A percentile compares a stretch with the other conserved stretches of the same genome.
Evolutionary conservation across 2,888 invertebrate species (phyloP).

Genomic region (Nineta flava): DNA sequence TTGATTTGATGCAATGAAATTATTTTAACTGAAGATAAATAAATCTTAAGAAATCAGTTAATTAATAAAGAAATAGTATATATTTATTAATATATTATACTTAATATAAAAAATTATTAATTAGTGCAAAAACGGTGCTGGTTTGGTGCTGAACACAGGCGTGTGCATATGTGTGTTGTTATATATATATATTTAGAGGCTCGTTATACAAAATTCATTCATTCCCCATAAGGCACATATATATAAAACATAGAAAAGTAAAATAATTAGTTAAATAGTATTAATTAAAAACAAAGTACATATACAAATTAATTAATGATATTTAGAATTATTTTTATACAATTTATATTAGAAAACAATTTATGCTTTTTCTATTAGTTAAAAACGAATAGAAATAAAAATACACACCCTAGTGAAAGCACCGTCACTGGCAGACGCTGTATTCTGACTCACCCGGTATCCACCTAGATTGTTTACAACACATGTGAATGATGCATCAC

Average conservation of each 20-base stretch:
- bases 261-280: neutral
- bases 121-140: conserved; percentile 1
- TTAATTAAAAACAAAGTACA: neutral
- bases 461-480: conserved; percentile 68
- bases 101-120: too few relatives aligned
- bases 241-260: neutral
- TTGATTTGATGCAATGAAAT: too few relatives aligned
- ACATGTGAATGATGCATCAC: conserved; percentile 72
- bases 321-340: neutral
- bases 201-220: neutral
- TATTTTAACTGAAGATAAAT: too few relatives aligned
- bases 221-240: conserved; percentile 3
- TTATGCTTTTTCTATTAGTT: too few relatives aligned
- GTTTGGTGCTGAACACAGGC: conserved; percentile 3
- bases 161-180: neutral
- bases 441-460: conserved; percentile 83
- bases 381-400: conserved; percentile 15
- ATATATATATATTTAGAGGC: neutral
- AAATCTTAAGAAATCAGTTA: too few relatives aligned
- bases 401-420: conserved; percentile 56
- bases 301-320: neutral
- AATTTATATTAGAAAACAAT: too few relatives aligned
- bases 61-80: too few relatives aligned
- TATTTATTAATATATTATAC: too few relatives aligned
- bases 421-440: conserved; percentile 22